Percentiles rank a stretch among this genome's conserved stretches.
Evolutionary conservation across 2,797 vertebrate genomes (phyloP).

Genomic region (Numenius phaeopus): DNA sequence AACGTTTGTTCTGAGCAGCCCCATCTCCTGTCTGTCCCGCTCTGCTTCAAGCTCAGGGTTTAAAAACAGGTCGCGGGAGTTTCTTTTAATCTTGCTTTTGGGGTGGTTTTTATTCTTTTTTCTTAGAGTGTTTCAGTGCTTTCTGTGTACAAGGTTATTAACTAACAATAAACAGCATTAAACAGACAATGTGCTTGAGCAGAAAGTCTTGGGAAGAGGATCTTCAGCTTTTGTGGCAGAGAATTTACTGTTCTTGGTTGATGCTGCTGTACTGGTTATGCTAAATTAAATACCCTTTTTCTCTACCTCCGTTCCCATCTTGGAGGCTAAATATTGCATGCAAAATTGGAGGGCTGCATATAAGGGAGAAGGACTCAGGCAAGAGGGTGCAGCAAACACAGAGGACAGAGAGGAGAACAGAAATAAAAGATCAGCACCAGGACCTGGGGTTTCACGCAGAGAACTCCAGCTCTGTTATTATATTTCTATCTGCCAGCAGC

Average conservation of each 20-base stretch:
- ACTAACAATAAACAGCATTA: not conserved
- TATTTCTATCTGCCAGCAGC: not conserved
- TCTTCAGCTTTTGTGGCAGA: not conserved
- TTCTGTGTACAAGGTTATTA: not conserved
- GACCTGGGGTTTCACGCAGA: not conserved
- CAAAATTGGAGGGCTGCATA: not conserved
- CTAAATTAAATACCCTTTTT: not conserved
- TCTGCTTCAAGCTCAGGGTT: not conserved
- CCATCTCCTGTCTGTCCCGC: constrained; percentile 48
- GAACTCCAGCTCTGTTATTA: not conserved
- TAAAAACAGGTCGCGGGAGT: not conserved
- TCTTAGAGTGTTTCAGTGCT: not conserved
- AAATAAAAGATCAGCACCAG: not conserved
- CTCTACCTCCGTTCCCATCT: not conserved
- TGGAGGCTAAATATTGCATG: not conserved
- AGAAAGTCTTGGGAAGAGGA: not conserved
- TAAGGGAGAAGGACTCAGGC: not conserved
- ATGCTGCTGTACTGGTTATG: not conserved
- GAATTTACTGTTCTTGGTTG: not conserved
- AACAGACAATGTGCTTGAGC: fast-evolving
- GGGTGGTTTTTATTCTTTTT: not conserved
- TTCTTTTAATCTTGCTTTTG: not conserved
- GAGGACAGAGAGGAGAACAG: not conserved
- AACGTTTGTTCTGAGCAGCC: constrained; percentile 45
- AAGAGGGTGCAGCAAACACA: not conserved